Evolutionary conservation across 1,140 invertebrate genomes (phyloP).

Genomic region (Drosophila baimaii): DNA sequence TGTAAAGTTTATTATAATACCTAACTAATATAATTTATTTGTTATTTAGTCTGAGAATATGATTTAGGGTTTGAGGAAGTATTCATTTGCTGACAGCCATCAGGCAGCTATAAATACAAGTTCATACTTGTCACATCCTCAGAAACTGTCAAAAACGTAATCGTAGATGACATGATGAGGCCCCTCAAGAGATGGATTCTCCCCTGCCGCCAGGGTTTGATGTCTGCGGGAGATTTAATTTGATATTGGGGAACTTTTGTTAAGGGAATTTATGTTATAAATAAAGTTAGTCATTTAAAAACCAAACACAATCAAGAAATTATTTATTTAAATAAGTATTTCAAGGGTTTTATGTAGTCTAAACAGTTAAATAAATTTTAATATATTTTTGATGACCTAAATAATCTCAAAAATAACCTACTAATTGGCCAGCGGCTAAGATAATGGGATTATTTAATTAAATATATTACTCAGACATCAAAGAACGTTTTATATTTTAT

Average conservation of each 20-base stretch:
- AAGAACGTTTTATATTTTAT: slow-evolving; percentile 1
- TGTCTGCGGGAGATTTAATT: slow-evolving; percentile 1
- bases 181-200: slow-evolving; percentile 9
- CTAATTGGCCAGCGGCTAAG: slow-evolving; percentile 6
- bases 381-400: background rate
- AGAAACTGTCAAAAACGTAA: slow-evolving; percentile 40
- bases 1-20: slow-evolving; percentile 10
- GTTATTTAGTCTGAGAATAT: background rate
- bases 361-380: background rate
- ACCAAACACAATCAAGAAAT: background rate
- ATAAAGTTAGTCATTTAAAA: background rate
- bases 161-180: slow-evolving; percentile 33
- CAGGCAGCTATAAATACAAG: slow-evolving; percentile 21
- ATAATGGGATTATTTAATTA: background rate
- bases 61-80: slow-evolving; percentile 17
- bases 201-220: slow-evolving; percentile 1
- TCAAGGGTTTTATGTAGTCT: fast-evolving
- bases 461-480: slow-evolving; percentile 11
- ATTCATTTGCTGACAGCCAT: slow-evolving; percentile 16
- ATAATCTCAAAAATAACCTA: background rate
- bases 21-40: slow-evolving; percentile 3
- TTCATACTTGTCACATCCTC: slow-evolving; percentile 27
- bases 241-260: background rate
- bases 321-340: background rate
- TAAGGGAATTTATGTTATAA: background rate